Evolutionary conservation across 2,113 vertebrate species (phyloP).

Genomic region (Corythornis cristatus): DNA sequence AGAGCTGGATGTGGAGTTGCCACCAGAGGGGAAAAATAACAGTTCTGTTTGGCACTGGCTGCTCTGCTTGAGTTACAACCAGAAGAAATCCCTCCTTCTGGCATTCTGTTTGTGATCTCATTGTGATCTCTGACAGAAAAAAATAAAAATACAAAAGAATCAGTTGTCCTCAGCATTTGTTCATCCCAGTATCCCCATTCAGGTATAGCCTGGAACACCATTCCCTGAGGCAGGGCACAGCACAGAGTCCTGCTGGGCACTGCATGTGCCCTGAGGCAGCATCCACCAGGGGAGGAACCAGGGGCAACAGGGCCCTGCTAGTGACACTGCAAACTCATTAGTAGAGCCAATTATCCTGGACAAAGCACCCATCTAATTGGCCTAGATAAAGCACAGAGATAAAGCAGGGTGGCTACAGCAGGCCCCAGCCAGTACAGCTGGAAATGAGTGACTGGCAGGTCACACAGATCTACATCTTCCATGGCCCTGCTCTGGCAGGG

Average conservation of each 20-base stretch:
- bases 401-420: neutral
- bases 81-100: neutral
- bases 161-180: neutral
- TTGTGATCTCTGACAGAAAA: neutral
- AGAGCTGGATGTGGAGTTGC: neutral
- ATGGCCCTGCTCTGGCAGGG: too few species aligned
- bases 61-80: neutral
- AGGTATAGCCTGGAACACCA: neutral
- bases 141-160: neutral
- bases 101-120: neutral
- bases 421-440: neutral
- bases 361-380: conserved; percentile 7
- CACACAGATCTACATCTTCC: neutral
- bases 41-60: neutral
- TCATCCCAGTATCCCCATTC: fast-evolving
- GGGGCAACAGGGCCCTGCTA: fast-evolving
- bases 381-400: conserved; percentile 7
- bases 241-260: neutral
- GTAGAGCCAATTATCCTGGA: neutral
- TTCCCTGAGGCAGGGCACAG: fast-evolving
- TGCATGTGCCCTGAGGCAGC: fast-evolving
- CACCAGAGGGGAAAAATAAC: neutral
- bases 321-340: conserved; percentile 1
- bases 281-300: fast-evolving
- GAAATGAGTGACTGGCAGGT: neutral